Base-by-base conservation (phyloP, 2,113 vertebrate genomes). In the Malurus elegans region DNA sequence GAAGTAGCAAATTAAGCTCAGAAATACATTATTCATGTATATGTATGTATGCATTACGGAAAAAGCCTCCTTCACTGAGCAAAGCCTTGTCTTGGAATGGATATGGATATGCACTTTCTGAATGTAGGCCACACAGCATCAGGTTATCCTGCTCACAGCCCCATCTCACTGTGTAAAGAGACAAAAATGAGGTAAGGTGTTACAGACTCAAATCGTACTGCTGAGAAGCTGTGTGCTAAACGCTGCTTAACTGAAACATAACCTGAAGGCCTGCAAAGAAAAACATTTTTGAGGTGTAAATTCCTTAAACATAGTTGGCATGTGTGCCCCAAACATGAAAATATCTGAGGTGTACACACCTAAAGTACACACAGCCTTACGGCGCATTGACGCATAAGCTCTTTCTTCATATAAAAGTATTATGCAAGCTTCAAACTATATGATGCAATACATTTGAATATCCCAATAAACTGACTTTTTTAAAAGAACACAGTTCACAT, bases 381-480 rank as follows among this genome's bases (percentile, higher is more conserved):
- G 0, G 45, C 0, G 0, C 40, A 62, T 25, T 45, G 78, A 66
- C 10, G 16, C 14, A 38, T 31, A n/a, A 1, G 4, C 3, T 45
- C 40, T 73, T 76, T 86, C 48, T 79, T 67, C 58, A 28, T 50
- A 34, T 20, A 10, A 47, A 72, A 82, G 18, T 72, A 70, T 53
- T 61, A 12, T 54, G 72, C 20, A 62, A 90, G 21, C 11, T 85
- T 82, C 62, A 65, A 92, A 86, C 8, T 44, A 50, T 90, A 73
- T 78, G 34, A 62, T 62, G 17, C 7, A 62, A 57, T 34, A 9
- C 42, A n/a, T 76, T 66, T 75, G 56, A 79, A 70, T 92, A 70
- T 82, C 18, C 29, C 10, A 15, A 57, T 54, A 72, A 79, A 58
- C 4, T 9, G 48, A 28, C 12, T 44, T 8, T 31, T 79, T 82